phyloP scores from a whole-genome alignment of 2,888 invertebrate species.

The Heteromurus nitidus region DNA sequence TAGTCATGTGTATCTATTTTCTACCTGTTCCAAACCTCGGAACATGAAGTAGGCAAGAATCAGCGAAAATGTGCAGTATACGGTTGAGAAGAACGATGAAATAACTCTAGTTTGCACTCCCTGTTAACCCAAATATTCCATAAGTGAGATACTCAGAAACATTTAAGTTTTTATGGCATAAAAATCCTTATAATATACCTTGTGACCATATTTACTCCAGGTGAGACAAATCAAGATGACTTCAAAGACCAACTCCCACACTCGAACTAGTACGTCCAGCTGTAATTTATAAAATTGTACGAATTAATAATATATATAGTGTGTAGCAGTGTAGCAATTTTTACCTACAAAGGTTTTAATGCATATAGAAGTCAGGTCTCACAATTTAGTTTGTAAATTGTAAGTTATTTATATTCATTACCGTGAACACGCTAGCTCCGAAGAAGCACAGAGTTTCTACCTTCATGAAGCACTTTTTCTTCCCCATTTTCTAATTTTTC shows the following conservation, averaged over 20 bases:
- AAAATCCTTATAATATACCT: too few relatives aligned
- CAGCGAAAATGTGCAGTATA: constrained; percentile 56
- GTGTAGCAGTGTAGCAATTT: too few relatives aligned
- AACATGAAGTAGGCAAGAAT: constrained; percentile 61
- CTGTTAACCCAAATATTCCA: too few relatives aligned
- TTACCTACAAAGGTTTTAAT: too few relatives aligned
- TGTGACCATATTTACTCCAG: constrained; percentile 57
- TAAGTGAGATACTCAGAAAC: too few relatives aligned
- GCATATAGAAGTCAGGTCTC: too few relatives aligned
- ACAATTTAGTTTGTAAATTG: not conserved
- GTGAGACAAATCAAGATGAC: constrained; percentile 50
- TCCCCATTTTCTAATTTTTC: constrained; percentile 29
- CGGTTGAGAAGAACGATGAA: constrained; percentile 52
- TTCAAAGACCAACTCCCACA: constrained; percentile 53
- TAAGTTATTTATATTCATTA: not conserved
- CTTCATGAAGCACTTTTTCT: constrained; percentile 33
- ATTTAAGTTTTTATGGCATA: too few relatives aligned
- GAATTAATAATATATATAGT: not conserved
- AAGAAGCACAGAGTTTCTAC: constrained; percentile 52
- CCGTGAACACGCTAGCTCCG: constrained; percentile 53
- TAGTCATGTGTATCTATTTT: not conserved
- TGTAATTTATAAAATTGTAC: not conserved
- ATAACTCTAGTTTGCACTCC: constrained; percentile 48
- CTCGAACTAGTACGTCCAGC: constrained; percentile 47
- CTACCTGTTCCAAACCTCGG: constrained; percentile 45